Conservation (phyloP, 2,797 vertebrate genomes). For the Loris lydekkerianus region DNA sequence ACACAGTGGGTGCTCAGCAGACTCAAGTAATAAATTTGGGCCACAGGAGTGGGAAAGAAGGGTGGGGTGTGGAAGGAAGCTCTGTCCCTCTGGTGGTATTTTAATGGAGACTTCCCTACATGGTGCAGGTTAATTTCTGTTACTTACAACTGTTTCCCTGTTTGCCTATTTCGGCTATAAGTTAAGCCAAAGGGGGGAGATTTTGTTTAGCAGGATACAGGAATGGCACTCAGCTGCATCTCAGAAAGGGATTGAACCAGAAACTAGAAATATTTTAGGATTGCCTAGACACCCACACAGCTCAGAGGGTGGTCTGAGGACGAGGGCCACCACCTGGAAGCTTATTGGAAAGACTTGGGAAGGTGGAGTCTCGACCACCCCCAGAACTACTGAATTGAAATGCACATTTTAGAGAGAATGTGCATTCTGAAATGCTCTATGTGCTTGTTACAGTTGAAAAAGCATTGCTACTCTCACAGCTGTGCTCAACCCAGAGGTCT, state of each 20-base stretch:
- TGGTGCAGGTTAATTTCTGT: not conserved
- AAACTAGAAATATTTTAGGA: not conserved
- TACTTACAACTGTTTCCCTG: not conserved
- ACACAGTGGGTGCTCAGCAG: not conserved
- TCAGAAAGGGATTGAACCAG: not conserved
- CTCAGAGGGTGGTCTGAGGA: not conserved
- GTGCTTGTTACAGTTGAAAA: not conserved
- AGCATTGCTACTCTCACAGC: rapidly evolving
- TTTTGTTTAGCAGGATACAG: not conserved
- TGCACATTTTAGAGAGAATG: not conserved
- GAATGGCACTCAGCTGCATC: not conserved
- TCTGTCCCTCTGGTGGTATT: not conserved
- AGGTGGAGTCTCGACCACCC: not conserved
- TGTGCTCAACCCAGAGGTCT: too few species aligned
- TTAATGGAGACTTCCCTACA: not conserved
- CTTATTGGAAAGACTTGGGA: not conserved
- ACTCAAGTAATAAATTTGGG: not conserved
- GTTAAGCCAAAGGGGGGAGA: not conserved
- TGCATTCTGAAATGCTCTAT: not conserved
- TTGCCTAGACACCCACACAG: not conserved
- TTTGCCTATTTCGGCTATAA: not conserved
- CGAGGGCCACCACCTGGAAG: not conserved
- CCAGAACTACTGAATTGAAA: not conserved
- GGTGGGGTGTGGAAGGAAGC: not conserved
- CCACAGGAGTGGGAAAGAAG: not conserved